Base-by-base conservation (phyloP, 2,113 vertebrate genomes). In the Macrotus californicus region DNA sequence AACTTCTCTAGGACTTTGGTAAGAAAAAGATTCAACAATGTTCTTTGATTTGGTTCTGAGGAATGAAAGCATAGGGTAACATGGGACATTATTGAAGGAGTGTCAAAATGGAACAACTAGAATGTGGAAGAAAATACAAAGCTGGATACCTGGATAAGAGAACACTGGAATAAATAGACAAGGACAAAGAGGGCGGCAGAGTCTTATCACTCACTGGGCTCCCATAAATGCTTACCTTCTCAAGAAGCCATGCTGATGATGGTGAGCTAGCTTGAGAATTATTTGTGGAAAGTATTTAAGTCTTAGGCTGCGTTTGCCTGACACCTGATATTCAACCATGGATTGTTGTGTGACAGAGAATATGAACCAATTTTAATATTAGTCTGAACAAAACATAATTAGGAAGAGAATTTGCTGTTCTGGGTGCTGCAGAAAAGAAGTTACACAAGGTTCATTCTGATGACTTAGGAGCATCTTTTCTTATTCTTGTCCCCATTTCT, bases 351-450 rank as follows among this genome's bases (percentile, higher is more conserved):
- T 81, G 61, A 19, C 3, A 43, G 87, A 94, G 90, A 82, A 12
- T 59, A 75, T 21, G 75, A 93, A 41, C 73, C 10, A 1, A 56
- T 93, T 95, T 97, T 93, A 92, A 86, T 91, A 93, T 87, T 79
- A 89, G 85, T 85, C 77, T 11, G 50, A 95, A 80, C 95, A 93
- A 93, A 95, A 91, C 54, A 18, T 94, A 83, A 89, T 94, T 80
- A 89, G 85, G 69, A 93, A 75, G 93, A 93, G 85, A 87, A 95
- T 87, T 70, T 79, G 92, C 36, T 52, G 10, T 46, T 52, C 50
- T 46, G 24, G 59, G 59, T 87, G 59, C 66, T 82, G 90, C 66
- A 19, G 72, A 34, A 48, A 24, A 73, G 36, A 87, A 54, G 31
- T 93, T 95, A 89, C 21, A 19, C 90, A 83, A 87, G 82, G 79